Evolutionary conservation across 1,140 invertebrate genomes (phyloP).

Genomic region (Helicoverpa armigera): DNA sequence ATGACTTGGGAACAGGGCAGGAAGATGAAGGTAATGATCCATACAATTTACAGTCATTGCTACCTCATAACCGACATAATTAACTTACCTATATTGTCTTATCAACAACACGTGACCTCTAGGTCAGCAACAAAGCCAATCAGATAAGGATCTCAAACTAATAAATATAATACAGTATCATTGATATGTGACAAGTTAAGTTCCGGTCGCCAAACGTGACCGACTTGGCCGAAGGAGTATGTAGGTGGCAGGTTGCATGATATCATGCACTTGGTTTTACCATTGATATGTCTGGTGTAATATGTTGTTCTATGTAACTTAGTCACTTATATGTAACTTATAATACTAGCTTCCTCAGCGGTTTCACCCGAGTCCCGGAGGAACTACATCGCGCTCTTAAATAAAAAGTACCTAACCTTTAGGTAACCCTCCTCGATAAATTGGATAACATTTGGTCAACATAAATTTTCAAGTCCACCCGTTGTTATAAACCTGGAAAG

Average conservation of each 20-base stretch:
- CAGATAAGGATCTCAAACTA: not conserved
- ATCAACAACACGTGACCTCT: not conserved
- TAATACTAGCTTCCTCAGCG: too few relatives aligned
- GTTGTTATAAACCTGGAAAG: too few relatives aligned
- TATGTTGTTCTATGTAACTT: not conserved
- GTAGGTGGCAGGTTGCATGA: constrained; percentile 2
- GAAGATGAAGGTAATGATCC: too few relatives aligned
- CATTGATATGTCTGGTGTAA: not conserved
- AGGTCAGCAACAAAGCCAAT: not conserved
- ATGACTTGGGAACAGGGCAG: too few relatives aligned
- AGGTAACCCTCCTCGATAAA: too few relatives aligned
- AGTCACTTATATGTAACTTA: not conserved
- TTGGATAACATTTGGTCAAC: too few relatives aligned
- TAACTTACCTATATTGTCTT: not conserved
- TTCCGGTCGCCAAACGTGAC: constrained; percentile 15
- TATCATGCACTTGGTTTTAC: constrained; percentile 14
- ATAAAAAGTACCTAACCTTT: too few relatives aligned
- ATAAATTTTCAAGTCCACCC: too few relatives aligned
- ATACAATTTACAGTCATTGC: too few relatives aligned
- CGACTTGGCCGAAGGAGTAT: not conserved
- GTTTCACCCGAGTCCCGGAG: too few relatives aligned
- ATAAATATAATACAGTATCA: constrained; percentile 31
- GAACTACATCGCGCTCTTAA: too few relatives aligned
- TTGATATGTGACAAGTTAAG: constrained; percentile 11
- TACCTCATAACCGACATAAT: not conserved